Evolutionary conservation across 2,888 invertebrate species (phyloP), one percentile per base, ranked within the genome.

Genomic region (Enoplolaimus lenunculus): DNA sequence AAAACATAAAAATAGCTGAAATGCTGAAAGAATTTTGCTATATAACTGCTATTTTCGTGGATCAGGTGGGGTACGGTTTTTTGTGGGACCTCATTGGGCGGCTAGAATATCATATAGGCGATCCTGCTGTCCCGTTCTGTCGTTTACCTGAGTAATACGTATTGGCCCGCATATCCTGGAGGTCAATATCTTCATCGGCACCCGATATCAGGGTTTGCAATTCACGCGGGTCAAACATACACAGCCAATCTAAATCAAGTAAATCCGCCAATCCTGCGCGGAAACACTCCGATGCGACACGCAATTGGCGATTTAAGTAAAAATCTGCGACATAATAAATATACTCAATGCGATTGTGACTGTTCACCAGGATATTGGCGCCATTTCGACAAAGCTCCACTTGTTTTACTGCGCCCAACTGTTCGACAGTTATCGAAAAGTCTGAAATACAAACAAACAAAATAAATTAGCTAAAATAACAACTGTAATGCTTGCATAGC

Each of bases 131-230:
- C n/a, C n/a, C n/a, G n/a, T n/a, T n/a, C n/a, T n/a, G n/a, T 45
- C 21, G 21, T 45, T 72, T 77, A 87, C 88, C 90, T 71, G 88
- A 88, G 80, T 97, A 97, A 77, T 88, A 88, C n/a, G 93, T 92
- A 80, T 94, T 87, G 60, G 85, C 84, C 78, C 87, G 87, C 73
- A 97, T 84, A 81, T 99, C 97, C 28, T 88, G 87, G 64, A 97
- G 84, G 82, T 98, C 93, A 57, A 99, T 90, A 68, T 94, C 91
- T 74, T 90, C 89, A 77, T 90, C 90, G 0, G 93, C 92, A 0
- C 97, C 97, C 0, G 95, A 94, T 73, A 98, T 90, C n/a, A 99
- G 86, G 71, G 92, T 89, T 82, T 97, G 94, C 72, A 99, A 84
- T 82, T 99, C 98, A 74, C 90, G 88, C 77, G 92, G 87, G 77